A percentile compares a stretch with the other conserved stretches of the same genome.
These are phyloP conservation scores for Hipparchia semele DNA, from an alignment of 2,888 invertebrate species.

Conservation along the genomic window DNA sequence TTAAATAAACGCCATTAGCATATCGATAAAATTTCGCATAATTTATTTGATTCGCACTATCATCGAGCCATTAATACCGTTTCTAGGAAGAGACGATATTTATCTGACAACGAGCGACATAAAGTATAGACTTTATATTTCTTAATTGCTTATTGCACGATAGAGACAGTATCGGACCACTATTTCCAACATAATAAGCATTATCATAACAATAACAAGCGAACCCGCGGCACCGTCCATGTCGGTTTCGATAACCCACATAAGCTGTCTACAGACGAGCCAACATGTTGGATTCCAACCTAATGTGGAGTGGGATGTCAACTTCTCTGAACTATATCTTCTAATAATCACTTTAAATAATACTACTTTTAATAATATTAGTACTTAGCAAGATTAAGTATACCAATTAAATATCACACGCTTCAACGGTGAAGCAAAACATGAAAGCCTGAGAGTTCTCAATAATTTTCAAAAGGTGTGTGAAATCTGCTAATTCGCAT, in stretches of 20 bases:
- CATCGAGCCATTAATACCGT: conserved; percentile 39
- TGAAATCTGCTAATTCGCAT: no score
- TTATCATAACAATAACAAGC: conserved; percentile 81
- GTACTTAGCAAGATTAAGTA: no score
- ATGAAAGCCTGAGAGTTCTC: no score
- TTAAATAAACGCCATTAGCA: neutral
- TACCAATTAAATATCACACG: no score
- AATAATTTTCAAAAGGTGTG: no score
- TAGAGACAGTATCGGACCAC: conserved; percentile 73
- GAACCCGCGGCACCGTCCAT: conserved; percentile 50
- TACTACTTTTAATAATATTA: no score
- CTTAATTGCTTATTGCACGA: conserved; percentile 78
- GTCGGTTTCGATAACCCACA: conserved; percentile 42
- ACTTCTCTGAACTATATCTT: no score
- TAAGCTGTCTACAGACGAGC: neutral
- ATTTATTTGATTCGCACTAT: conserved; percentile 35
- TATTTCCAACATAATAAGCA: conserved; percentile 80
- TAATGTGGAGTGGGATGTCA: no score
- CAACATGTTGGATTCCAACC: neutral
- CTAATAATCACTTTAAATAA: no score
- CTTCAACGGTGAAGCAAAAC: no score
- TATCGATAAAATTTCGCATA: conserved; percentile 12
- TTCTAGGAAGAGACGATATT: conserved; percentile 62
- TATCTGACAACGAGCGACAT: conserved; percentile 51
- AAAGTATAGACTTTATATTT: conserved; percentile 41